A percentile compares a stretch with the other conserved stretches of the same genome.
Evolutionary conservation across 1,140 invertebrate genomes (phyloP).

Genomic region (Oreohelix idahoensis): DNA sequence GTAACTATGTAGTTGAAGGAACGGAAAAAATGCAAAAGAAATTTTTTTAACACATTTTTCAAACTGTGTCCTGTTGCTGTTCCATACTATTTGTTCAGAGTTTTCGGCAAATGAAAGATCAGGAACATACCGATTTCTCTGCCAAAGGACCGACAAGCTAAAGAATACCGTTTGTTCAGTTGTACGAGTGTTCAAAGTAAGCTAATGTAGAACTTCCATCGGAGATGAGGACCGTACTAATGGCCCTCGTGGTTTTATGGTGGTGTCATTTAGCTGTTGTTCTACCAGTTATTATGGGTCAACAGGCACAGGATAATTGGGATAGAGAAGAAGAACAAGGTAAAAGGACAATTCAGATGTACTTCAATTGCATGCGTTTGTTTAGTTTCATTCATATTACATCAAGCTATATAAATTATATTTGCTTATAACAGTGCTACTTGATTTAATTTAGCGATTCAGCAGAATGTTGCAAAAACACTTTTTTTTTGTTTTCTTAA

Average conservation of each 20-base stretch:
- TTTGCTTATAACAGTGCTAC: too few species aligned
- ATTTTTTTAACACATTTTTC: too few species aligned
- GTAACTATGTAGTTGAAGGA: too few species aligned
- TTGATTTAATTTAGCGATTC: too few species aligned
- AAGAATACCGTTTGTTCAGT: conserved; percentile 10
- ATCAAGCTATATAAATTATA: too few species aligned
- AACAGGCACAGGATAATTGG: conserved; percentile 38
- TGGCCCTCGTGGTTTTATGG: conserved; percentile 46
- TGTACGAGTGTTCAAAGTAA: conserved; percentile 20
- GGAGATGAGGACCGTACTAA: conserved; percentile 43
- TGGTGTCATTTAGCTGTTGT: conserved; percentile 41
- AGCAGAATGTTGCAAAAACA: too few species aligned
- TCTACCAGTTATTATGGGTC: conserved; percentile 40
- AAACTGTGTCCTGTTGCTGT: too few species aligned
- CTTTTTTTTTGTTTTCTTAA: too few species aligned
- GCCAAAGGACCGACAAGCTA: background rate
- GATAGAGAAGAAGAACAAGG: conserved; percentile 34
- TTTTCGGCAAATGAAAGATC: background rate
- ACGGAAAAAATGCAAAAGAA: too few species aligned
- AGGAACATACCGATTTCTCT: background rate
- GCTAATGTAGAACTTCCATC: conserved; percentile 20
- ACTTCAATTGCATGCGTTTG: background rate
- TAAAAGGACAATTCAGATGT: conserved; percentile 3
- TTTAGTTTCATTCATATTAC: too few species aligned
- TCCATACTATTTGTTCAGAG: background rate